A percentile compares a stretch with the other conserved stretches of the same genome.
Evolutionary conservation across 2,113 vertebrate species (phyloP).

Genomic region (Motacilla alba): DNA sequence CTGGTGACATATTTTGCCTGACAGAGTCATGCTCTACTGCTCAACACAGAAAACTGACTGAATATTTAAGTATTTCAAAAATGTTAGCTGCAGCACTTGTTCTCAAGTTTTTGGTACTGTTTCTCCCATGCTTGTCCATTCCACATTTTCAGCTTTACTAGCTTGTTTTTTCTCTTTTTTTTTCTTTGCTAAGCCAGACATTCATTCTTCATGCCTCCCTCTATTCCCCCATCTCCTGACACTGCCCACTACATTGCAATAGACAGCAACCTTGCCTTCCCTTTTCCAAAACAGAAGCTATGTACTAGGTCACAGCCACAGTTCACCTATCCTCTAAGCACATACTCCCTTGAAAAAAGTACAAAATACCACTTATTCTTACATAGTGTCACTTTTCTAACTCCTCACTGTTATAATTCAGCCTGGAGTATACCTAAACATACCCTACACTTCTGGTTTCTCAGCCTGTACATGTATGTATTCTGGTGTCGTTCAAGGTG

Average conservation of each 20-base stretch:
- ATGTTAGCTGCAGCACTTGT: not conserved
- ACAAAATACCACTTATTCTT: not conserved
- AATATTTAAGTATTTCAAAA: not conserved
- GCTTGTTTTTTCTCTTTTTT: not conserved
- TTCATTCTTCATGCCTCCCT: not conserved
- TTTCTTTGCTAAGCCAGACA: not conserved
- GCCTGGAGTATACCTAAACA: not conserved
- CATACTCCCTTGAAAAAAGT: not conserved
- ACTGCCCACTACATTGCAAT: not conserved
- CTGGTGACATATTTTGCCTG: not conserved
- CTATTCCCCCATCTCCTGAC: not conserved
- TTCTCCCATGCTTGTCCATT: not conserved
- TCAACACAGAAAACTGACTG: not conserved
- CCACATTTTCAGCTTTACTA: not conserved
- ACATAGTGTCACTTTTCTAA: not conserved
- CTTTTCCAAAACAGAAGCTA: not conserved
- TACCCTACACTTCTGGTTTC: not conserved
- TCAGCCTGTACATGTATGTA: not conserved
- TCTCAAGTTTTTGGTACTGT: not conserved
- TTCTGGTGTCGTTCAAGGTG: not conserved
- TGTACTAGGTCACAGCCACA: accelerated
- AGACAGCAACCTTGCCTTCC: not conserved
- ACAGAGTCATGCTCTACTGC: not conserved
- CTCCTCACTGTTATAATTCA: not conserved
- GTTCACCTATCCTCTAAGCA: not conserved